These are phyloP conservation scores for Bradypodion ventrale DNA, from an alignment of 2,797 vertebrate genomes.

Conservation along the genomic window DNA sequence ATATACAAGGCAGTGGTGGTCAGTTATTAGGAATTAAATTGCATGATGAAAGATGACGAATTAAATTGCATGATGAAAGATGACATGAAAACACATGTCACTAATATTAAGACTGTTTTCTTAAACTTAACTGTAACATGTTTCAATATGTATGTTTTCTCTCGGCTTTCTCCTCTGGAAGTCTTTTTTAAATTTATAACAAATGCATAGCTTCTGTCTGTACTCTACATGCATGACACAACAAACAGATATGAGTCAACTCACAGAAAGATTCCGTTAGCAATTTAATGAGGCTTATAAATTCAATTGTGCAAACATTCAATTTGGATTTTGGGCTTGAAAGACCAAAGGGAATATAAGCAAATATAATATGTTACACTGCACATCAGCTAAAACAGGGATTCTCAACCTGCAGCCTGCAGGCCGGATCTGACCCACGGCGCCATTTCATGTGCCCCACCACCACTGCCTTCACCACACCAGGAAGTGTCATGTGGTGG, in stretches of 20 bases:
- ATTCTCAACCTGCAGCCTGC: too few relatives aligned
- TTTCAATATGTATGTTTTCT: neutral
- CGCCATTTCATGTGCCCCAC: too few relatives aligned
- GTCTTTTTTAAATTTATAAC: neutral
- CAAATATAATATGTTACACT: neutral
- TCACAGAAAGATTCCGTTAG: neutral
- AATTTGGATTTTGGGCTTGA: neutral
- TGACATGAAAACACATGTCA: neutral
- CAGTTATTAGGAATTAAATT: neutral
- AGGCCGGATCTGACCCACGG: too few relatives aligned
- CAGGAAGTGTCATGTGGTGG: too few relatives aligned
- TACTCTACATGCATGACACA: neutral
- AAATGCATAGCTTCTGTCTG: neutral
- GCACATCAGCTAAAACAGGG: neutral
- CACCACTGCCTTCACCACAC: too few relatives aligned
- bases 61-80: neutral
- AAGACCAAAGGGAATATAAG: neutral
- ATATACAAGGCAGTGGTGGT: neutral
- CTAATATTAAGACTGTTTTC: neutral
- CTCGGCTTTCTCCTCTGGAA: neutral
- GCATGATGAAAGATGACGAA: neutral
- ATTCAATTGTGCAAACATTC: neutral
- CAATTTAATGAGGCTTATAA: neutral
- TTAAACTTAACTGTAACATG: neutral
- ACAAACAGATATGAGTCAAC: neutral